These are phyloP conservation scores for Delphinapterus leucas DNA, from an alignment of 2,113 vertebrate genomes.

Conservation along the genomic window DNA sequence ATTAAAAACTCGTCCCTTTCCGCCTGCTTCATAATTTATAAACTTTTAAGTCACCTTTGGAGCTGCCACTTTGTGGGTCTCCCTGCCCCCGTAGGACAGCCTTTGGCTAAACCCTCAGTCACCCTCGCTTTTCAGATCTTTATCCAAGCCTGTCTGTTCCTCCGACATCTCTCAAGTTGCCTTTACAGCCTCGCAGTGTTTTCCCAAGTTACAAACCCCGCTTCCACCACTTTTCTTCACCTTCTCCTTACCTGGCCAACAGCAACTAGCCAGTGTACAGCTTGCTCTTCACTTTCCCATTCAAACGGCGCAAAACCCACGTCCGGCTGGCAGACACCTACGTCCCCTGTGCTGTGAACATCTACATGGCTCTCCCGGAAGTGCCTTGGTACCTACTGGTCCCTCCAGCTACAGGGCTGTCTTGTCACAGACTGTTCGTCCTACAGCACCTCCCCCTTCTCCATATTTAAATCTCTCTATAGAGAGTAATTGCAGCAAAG, in stretches of 20 bases:
- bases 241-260: neutral
- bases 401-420: neutral
- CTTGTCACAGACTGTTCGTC: neutral
- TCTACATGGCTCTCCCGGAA: neutral
- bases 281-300: neutral
- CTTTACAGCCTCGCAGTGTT: neutral
- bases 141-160: neutral
- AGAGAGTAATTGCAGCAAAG: neutral
- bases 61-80: neutral
- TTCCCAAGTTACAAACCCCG: neutral
- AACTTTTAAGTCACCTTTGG: neutral
- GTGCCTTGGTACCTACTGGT: fast-evolving
- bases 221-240: neutral
- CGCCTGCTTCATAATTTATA: neutral
- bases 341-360: neutral
- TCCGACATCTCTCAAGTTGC: neutral
- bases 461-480: neutral
- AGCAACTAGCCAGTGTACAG: fast-evolving
- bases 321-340: fast-evolving
- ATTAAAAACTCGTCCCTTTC: neutral
- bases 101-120: neutral
- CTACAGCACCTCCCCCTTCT: neutral
- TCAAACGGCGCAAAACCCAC: neutral
- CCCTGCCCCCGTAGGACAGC: neutral
- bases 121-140: neutral